These are phyloP conservation scores for Drosophila antonietae DNA, from an alignment of 2,888 invertebrate species.

Conservation along the genomic window DNA sequence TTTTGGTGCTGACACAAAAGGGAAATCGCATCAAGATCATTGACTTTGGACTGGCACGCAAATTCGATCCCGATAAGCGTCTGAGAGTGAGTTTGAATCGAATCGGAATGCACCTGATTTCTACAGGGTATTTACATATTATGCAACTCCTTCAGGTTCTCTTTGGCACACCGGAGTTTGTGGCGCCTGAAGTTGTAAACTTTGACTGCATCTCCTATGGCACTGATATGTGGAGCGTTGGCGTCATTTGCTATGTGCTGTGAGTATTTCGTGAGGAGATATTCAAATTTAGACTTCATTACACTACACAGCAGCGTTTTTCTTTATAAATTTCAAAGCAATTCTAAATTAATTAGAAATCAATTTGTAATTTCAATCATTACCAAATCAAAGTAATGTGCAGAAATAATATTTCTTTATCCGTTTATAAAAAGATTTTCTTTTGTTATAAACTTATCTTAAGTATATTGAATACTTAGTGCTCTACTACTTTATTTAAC, in stretches of 20 bases:
- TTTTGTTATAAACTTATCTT: too few relatives aligned
- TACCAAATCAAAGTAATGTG: not conserved
- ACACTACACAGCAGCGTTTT: slow-evolving; percentile 2
- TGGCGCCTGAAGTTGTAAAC: slow-evolving; percentile 99
- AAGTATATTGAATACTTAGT: too few relatives aligned
- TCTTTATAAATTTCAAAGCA: too few relatives aligned
- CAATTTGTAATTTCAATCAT: not conserved
- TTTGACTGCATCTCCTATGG: slow-evolving; percentile 98
- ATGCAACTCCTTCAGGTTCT: slow-evolving; percentile 86
- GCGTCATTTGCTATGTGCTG: slow-evolving; percentile 99
- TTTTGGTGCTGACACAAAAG: slow-evolving; percentile 96
- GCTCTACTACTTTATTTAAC: too few relatives aligned
- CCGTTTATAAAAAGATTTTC: not conserved
- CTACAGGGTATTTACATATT: not conserved
- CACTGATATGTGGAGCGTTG: slow-evolving; percentile 99
- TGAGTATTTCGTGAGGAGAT: slow-evolving; percentile 87
- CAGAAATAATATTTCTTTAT: too few relatives aligned
- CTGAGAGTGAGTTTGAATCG: slow-evolving; percentile 86
- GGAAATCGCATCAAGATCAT: slow-evolving; percentile 99
- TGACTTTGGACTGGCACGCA: slow-evolving; percentile 98
- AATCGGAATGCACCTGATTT: not conserved
- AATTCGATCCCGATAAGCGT: slow-evolving; percentile 96
- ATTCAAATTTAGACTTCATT: not conserved
- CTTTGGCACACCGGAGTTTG: slow-evolving; percentile 99
- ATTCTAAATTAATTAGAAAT: not conserved